phyloP scores from a whole-genome alignment of 1,140 invertebrate species.

The Drosophila lini region DNA sequence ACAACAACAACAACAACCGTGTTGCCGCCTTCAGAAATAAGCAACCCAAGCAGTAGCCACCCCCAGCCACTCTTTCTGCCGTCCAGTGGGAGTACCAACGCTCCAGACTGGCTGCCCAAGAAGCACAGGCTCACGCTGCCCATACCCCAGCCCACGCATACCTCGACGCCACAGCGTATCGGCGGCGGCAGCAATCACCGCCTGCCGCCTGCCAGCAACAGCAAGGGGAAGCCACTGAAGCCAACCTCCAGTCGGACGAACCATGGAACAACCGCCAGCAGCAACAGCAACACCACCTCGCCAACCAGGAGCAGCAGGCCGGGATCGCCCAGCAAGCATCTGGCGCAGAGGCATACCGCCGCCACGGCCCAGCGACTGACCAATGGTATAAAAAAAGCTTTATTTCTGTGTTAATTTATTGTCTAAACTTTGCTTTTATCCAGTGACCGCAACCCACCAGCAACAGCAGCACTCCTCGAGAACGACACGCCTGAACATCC shows the following conservation, averaged over 20 bases:
- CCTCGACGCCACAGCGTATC: neutral
- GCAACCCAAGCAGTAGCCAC: neutral
- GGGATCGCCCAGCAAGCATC: constrained; percentile 64
- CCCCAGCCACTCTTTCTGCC: neutral
- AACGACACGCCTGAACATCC: constrained; percentile 67
- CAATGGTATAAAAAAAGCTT: constrained; percentile 25
- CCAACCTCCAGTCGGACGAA: constrained; percentile 1
- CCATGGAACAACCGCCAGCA: neutral
- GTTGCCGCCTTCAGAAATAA: neutral
- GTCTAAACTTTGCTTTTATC: neutral
- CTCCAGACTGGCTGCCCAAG: constrained; percentile 54
- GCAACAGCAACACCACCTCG: constrained; percentile 14
- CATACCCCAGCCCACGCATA: constrained; percentile 2
- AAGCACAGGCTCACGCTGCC: constrained; percentile 65
- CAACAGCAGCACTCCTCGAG: constrained; percentile 39
- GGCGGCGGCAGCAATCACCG: constrained; percentile 14
- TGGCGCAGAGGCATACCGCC: constrained; percentile 71
- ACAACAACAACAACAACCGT: neutral
- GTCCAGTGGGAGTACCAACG: neutral
- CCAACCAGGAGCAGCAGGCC: constrained; percentile 52
- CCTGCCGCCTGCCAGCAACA: constrained; percentile 1
- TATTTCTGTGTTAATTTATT: neutral
- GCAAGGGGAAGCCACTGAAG: constrained; percentile 43
- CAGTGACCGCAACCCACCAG: constrained; percentile 37
- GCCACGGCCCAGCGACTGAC: constrained; percentile 65